Conservation (phyloP, 2,888 invertebrate species). For the Ethmia dodecea region DNA sequence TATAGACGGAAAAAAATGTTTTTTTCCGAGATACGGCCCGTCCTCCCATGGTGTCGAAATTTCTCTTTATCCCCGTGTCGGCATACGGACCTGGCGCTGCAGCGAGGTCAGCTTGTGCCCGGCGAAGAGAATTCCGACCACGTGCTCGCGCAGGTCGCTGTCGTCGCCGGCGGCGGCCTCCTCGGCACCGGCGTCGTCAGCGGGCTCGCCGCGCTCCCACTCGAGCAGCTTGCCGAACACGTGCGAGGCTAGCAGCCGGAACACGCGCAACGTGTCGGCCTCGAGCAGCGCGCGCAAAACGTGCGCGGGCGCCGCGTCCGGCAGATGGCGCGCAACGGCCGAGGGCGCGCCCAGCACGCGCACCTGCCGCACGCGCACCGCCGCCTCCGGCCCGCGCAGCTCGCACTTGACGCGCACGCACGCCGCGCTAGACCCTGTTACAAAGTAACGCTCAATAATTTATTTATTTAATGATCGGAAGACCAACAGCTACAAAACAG, state of each 20-base stretch:
- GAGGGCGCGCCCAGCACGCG: conserved; percentile 49
- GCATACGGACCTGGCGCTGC: conserved; percentile 88
- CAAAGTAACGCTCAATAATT: neutral
- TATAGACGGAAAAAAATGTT: too few species aligned
- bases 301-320: conserved; percentile 43
- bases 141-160: conserved; percentile 92
- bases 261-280: conserved; percentile 93
- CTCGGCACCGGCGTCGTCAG: conserved; percentile 38
- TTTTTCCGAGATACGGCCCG: too few species aligned
- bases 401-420: conserved; percentile 85
- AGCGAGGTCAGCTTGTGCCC: conserved; percentile 94
- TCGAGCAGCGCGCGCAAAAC: conserved; percentile 94
- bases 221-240: conserved; percentile 94
- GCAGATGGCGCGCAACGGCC: conserved; percentile 20
- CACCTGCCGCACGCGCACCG: conserved; percentile 92
- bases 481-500: too few species aligned
- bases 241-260: conserved; percentile 93
- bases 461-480: too few species aligned
- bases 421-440: conserved; percentile 59
- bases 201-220: conserved; percentile 79
- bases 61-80: too few species aligned
- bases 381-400: conserved; percentile 94
- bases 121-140: conserved; percentile 97
- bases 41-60: too few species aligned
- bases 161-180: conserved; percentile 50